Base-by-base conservation (phyloP, 2,113 vertebrate genomes). In the Corvus hawaiiensis region DNA sequence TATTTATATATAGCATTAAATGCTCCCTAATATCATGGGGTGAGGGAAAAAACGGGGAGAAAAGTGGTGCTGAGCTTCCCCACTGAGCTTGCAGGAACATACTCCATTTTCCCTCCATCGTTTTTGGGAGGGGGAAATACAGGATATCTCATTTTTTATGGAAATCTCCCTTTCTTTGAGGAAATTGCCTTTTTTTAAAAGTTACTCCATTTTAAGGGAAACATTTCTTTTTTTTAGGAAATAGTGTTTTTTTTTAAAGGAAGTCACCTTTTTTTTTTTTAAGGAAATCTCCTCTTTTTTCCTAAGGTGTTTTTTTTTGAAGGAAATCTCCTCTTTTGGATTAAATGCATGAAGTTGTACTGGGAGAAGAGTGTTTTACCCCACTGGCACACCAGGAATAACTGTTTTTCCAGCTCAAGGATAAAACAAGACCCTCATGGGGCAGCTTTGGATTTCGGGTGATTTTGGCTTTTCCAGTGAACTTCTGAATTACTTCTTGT, bases 11-110 rank as follows among this genome's bases (percentile, higher is more conserved):
- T 18, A 24, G 17, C 32, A 35, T 79, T 22, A n/a, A 89, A 35
- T 28, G 39, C 21, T 44, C 22, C 7, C 8, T 10, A 3, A 4
- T 43, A 10, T 9, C 23, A 1, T 3, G 10, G 39, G 6, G 2
- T 0, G 1, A 64, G 7, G 55, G 20, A 19, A 37, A 51, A 66
- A 52, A 1, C 10, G 16, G 51, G 39, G 43, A 62, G 33, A 23
- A 30, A 49, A 71, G 51, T 33, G 66, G 28, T 75, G 58, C 37
- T 76, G 16, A 19, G 44, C 11, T 10, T 69, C 11, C 28, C 21
- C 16, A 4, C 48, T 8, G 30, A 18, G 59, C 74, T 43, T 43
- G 18, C 23, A 49, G 78, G 44, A 59, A 7, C 6, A 3, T 48
- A 43, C 44, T 51, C 30, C 14, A 0, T 61, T 64, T 44, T 75